Base-by-base conservation (phyloP, 2,797 vertebrate species). In the Nasua narica region DNA sequence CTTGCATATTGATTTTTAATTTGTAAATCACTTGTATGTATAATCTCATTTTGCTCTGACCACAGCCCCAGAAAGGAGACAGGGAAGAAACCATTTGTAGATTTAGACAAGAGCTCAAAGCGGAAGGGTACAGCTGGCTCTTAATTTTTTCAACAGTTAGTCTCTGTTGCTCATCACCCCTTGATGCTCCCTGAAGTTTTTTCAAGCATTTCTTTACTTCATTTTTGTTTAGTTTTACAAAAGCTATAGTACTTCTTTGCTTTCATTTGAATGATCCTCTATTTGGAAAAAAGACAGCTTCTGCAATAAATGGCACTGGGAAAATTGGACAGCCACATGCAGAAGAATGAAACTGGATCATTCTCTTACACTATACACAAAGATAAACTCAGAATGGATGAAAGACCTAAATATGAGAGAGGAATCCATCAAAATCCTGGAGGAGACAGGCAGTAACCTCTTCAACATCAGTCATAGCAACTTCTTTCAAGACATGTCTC, bases 191-290 rank as follows among this genome's bases (percentile, higher is more conserved):
- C 43, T 95, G 65, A 76, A 60, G 13, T n/a, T 82, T 97, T 89
- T 70, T 40, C 9, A 60, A 94, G 81, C 40, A 78, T 52, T 91
- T 77, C 16, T 86, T 48, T 70, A 70, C 81, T 87, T 88, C 15
- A 69, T 88, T 69, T 92, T 90, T 85, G 37, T 74, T 94, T 86
- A 91, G n/a, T 78, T 95, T 96, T 89, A 25, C 15, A 93, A 96
- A 91, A 93, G 69, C 46, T 72, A 4, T 86, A 48, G 23, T 54
- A 82, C 90, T 52, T 56, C n/a, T 93, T 32, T 81, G 21, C 46
- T 93, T 85, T 95, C 48, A 43, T 69, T 72, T 62, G 58, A 81
- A 76, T 91, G 48, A 90, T 82, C 21, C 27, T 65, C 27, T 79
- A 54, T 62, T 62, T 62, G 29, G 60, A 62, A 62, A 62, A 62